Base-by-base conservation (phyloP, 2,888 invertebrate species). In the Tenthredo scrophulariae region DNA sequence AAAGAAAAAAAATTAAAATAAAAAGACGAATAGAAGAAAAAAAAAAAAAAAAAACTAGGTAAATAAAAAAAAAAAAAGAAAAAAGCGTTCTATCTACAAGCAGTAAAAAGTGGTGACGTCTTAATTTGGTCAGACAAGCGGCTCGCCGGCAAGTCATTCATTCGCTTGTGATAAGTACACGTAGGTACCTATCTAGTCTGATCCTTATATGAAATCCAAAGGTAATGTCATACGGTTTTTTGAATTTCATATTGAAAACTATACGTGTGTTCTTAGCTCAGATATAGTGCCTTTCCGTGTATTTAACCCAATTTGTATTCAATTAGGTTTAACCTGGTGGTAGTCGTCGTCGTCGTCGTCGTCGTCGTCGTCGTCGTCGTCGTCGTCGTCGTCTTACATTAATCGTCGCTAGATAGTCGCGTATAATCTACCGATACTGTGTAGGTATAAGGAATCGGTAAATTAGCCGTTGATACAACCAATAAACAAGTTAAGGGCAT, bases 121-220 rank as follows among this genome's bases (percentile, higher is more conserved):
- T 86, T 84, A 86, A 88, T 88, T 88, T 88, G 88, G 88, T 86
- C 87, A 82, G 80, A 80, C 80, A 80, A 54, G 77, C 54, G 7
- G 54, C 77, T 54, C 18, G 54, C 50, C 54, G 54, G 33, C 77
- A 9, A 77, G 77, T 77, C 33, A 54, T 77, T 43, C 72, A 43
- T 58, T 46, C 22, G 62, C 9, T 13, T 62, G 26, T 67, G 67
- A 67, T 67, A 67, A 67, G 65, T 29, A 15, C 72, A 15, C 72
- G 9, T 40, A 40, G 7, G 7, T 33, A 33, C 7, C 13, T 33
- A 33, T 26, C 29, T 9, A 18, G 70, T 33, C 6, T 70, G n/a
- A n/a, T 62, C 72, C 72, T 74, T 74, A 74, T 74, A 43, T 43
- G 72, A 43, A 74, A 43, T 13, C 9, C 13, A 22, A 74, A 40